Conservation (phyloP, 1,140 invertebrate species). For the Ruditapes philippinarum region DNA sequence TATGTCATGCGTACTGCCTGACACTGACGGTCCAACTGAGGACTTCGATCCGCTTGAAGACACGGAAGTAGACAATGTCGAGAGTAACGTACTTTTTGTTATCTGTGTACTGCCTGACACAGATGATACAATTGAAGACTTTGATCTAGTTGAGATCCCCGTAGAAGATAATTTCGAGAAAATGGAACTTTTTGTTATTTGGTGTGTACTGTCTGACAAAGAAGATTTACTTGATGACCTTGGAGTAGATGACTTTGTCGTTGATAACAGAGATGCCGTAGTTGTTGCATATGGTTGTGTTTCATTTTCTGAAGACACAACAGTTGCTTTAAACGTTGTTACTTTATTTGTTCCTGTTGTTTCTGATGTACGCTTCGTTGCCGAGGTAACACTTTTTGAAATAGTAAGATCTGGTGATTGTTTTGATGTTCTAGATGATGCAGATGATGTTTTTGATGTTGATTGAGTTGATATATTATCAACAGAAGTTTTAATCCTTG, state of each 20-base stretch:
- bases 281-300: neutral
- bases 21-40: too few species aligned
- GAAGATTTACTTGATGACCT: neutral
- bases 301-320: neutral
- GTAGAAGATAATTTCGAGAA: neutral
- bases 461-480: neutral
- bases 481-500: neutral
- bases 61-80: too few species aligned
- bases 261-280: neutral
- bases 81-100: too few species aligned
- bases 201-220: neutral
- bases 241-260: neutral
- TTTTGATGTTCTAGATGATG: too few species aligned
- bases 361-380: neutral
- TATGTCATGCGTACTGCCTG: too few species aligned
- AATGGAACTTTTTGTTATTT: neutral
- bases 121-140: neutral
- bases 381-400: neutral
- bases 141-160: neutral
- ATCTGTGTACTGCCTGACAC: neutral
- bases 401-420: too few species aligned
- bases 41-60: too few species aligned
- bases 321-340: neutral
- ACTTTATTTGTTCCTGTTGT: neutral
- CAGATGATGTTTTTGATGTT: neutral